These are phyloP conservation scores for Alcis repandata DNA, from an alignment of 2,888 invertebrate genomes.

Conservation along the genomic window DNA sequence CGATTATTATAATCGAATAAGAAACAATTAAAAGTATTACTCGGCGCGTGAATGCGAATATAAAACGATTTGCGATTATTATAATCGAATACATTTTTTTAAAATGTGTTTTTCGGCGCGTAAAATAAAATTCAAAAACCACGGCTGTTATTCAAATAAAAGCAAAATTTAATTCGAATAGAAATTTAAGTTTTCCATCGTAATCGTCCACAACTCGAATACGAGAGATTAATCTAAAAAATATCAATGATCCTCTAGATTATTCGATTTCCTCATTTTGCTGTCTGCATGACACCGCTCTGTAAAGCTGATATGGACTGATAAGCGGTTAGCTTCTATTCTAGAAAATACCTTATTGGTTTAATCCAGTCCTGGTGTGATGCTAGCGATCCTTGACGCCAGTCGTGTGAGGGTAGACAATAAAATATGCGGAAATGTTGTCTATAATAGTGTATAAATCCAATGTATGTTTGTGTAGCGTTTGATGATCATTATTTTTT, in stretches of 20 bases:
- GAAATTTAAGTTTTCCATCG: background rate
- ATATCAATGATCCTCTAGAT: background rate
- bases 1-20: background rate
- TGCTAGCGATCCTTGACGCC: constrained; percentile 8
- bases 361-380: constrained; percentile 16
- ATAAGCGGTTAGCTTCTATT: constrained; percentile 4
- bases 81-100: too few relatives aligned
- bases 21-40: too few relatives aligned
- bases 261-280: background rate
- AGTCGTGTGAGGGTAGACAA: background rate
- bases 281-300: background rate
- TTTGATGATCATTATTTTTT: background rate
- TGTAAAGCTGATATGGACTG: background rate
- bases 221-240: background rate
- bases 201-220: constrained; percentile 6
- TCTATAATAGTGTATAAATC: background rate
- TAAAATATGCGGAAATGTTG: background rate
- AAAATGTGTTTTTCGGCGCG: background rate
- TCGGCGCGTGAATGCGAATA: too few relatives aligned
- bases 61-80: too few relatives aligned
- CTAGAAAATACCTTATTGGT: constrained; percentile 26
- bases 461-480: background rate
- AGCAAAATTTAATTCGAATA: too few relatives aligned
- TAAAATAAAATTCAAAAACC: background rate
- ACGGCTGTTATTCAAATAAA: background rate